Conservation (phyloP, 2,888 invertebrate genomes). For the Trichopria drosophilae region DNA sequence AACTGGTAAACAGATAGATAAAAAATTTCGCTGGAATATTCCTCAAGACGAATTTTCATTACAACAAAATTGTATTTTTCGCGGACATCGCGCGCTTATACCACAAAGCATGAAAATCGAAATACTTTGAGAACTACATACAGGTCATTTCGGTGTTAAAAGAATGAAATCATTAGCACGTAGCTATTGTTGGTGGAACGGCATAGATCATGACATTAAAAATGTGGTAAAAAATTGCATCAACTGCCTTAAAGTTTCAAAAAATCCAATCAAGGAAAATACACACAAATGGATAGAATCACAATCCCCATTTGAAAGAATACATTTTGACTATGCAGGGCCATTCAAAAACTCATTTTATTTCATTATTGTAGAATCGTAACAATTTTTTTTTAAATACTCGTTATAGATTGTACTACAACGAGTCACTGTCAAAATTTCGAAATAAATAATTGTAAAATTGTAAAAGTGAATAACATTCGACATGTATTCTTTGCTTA, state of each 20-base stretch:
- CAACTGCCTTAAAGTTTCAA: background rate
- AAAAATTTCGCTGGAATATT: conserved; percentile 9
- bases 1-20: background rate
- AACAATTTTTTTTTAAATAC: too few relatives aligned
- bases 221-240: too few relatives aligned
- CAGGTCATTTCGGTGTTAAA: background rate
- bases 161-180: background rate
- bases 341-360: too few relatives aligned
- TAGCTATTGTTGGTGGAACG: background rate
- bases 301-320: too few relatives aligned
- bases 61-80: background rate
- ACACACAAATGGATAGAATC: background rate
- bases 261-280: background rate
- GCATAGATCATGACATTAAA: background rate
- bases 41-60: conserved; percentile 1
- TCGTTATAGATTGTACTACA: too few relatives aligned
- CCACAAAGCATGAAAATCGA: background rate
- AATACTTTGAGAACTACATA: conserved; percentile 4
- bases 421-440: too few relatives aligned
- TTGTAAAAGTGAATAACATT: too few relatives aligned
- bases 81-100: background rate
- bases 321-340: too few relatives aligned
- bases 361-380: too few relatives aligned
- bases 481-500: too few relatives aligned
- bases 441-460: too few relatives aligned